These are phyloP conservation scores for Astropecten irregularis DNA, from an alignment of 53 echinoderm and acorn worm genomes.

Conservation along the genomic window DNA sequence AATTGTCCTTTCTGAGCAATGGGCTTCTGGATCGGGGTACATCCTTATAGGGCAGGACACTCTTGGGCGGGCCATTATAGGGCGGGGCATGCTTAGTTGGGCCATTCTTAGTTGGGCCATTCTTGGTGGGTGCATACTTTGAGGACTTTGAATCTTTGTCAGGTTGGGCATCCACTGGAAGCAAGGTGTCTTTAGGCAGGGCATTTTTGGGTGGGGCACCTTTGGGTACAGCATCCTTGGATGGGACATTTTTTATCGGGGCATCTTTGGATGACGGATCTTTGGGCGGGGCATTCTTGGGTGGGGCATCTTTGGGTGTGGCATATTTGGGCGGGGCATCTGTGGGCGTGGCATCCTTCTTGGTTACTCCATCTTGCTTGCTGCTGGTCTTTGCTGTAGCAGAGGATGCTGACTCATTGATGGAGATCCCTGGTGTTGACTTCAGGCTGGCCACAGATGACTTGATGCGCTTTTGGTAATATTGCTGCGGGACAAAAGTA, in stretches of 20 bases:
- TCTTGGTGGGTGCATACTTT: neutral
- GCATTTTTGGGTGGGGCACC: neutral
- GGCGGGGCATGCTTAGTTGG: neutral
- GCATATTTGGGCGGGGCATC: neutral
- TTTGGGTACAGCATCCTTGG: neutral
- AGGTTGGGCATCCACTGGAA: neutral
- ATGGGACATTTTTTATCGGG: neutral
- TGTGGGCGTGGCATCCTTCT: neutral
- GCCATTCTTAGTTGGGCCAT: neutral
- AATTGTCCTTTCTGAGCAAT: neutral
- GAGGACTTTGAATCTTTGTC: neutral
- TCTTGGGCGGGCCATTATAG: neutral
- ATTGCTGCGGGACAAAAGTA: constrained; percentile 12
- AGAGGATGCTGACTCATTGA: neutral
- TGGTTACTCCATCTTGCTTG: neutral
- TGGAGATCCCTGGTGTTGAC: neutral
- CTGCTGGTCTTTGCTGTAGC: neutral
- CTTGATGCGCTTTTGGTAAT: constrained; percentile 13
- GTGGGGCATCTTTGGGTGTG: neutral
- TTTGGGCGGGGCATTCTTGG: neutral
- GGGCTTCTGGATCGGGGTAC: neutral
- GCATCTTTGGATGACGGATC: no score
- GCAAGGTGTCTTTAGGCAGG: no score
- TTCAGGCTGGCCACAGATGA: constrained; percentile 21
- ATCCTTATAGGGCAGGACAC: neutral